These are phyloP conservation scores for Lasioglossum baleicum DNA, from an alignment of 1,140 invertebrate genomes.

Conservation along the genomic window DNA sequence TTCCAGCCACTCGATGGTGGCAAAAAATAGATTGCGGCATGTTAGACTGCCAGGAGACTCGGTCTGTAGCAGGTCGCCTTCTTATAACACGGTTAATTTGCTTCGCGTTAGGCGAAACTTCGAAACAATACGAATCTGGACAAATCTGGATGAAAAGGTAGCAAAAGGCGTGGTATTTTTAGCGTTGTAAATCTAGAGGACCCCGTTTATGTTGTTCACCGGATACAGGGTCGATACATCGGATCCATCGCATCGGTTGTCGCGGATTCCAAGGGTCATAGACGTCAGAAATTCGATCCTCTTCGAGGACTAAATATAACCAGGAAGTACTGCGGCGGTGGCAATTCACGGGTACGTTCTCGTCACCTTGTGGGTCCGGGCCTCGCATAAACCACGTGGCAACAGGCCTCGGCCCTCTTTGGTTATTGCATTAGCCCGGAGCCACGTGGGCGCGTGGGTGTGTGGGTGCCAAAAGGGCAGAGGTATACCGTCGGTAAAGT, in stretches of 20 bases:
- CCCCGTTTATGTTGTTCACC: neutral
- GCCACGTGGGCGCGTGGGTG: constrained; percentile 42
- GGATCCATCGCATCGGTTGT: neutral
- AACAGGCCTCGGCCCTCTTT: constrained; percentile 16
- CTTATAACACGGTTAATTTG: too few relatives aligned
- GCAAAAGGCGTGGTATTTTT: too few relatives aligned
- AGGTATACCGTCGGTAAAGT: constrained; percentile 24
- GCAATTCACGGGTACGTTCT: constrained; percentile 41
- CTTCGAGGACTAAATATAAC: constrained; percentile 40
- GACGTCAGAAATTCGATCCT: constrained; percentile 29
- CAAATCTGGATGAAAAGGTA: too few relatives aligned
- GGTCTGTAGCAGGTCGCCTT: too few relatives aligned
- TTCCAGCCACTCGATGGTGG: too few relatives aligned
- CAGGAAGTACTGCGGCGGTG: constrained; percentile 22
- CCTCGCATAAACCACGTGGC: constrained; percentile 40
- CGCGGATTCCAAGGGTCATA: constrained; percentile 8
- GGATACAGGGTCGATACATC: neutral
- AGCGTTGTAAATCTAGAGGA: too few relatives aligned
- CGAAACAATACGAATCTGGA: too few relatives aligned
- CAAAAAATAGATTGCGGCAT: too few relatives aligned
- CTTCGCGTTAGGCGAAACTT: too few relatives aligned
- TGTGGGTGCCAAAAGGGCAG: constrained; percentile 32
- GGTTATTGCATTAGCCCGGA: constrained; percentile 20
- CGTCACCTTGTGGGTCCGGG: constrained; percentile 35
- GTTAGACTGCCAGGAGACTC: too few relatives aligned